A percentile compares a stretch with the other conserved stretches of the same genome.
Evolutionary conservation across 37 sponge, comb jelly and placozoan genomes (phyloP).

Genomic region (Cliona cf. orientalis): DNA sequence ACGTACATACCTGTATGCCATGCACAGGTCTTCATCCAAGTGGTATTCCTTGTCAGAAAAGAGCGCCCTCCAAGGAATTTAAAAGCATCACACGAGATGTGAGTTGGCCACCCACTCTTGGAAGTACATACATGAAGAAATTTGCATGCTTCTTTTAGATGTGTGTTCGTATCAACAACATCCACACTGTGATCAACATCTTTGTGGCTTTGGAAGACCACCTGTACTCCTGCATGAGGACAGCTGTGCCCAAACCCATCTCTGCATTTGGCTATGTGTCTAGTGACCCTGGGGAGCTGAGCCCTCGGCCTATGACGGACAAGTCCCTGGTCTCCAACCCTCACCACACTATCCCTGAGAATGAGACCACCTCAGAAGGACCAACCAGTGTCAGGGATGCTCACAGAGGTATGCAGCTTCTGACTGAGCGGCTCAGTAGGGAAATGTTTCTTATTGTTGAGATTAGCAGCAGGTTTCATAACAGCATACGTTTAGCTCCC

Average conservation of each 20-base stretch:
- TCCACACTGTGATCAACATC: slow-evolving; percentile 53
- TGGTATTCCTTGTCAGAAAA: slow-evolving; percentile 71
- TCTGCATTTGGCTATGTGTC: slow-evolving; percentile 53
- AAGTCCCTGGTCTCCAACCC: background rate
- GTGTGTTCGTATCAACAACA: slow-evolving; percentile 80
- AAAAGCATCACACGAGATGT: slow-evolving; percentile 71
- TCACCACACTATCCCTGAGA: background rate
- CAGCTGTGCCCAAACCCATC: background rate
- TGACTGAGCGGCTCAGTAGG: too few relatives aligned
- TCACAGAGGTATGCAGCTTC: too few relatives aligned
- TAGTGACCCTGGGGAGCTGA: slow-evolving; percentile 29
- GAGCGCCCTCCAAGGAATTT: slow-evolving; percentile 16
- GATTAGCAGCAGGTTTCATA: too few relatives aligned
- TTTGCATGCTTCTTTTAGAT: slow-evolving; percentile 37
- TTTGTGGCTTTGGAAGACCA: slow-evolving; percentile 58
- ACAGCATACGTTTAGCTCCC: too few relatives aligned
- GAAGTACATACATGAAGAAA: background rate
- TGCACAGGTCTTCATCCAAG: slow-evolving; percentile 60
- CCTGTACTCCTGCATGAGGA: slow-evolving; percentile 23
- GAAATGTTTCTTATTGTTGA: too few relatives aligned
- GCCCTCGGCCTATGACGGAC: background rate
- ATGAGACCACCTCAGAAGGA: slow-evolving; percentile 3
- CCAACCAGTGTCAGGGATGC: too few relatives aligned
- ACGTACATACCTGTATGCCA: background rate
- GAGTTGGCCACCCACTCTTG: background rate